phyloP scores from a whole-genome alignment of 2,797 vertebrate species.

The Clarias pachynema region DNA sequence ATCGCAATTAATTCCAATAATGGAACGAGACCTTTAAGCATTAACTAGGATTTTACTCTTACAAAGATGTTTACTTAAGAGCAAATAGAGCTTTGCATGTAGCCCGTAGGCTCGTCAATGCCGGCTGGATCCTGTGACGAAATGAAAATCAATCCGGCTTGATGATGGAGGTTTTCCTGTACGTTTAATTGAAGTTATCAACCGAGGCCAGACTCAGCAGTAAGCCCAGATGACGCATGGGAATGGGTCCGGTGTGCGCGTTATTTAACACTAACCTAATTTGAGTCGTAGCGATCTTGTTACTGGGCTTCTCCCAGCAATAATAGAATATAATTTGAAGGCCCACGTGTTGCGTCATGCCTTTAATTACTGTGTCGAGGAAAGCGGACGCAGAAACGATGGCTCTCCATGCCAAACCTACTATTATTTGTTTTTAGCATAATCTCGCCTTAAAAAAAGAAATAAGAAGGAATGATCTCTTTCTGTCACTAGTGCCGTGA shows the following conservation, averaged over 20 bases:
- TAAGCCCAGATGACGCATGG: conserved; percentile 41
- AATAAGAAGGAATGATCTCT: conserved; percentile 30
- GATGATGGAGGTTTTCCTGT: conserved; percentile 60
- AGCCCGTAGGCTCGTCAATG: conserved; percentile 24
- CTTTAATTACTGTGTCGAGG: conserved; percentile 44
- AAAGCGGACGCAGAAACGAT: conserved; percentile 18
- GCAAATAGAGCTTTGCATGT: not conserved
- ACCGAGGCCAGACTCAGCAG: conserved; percentile 52
- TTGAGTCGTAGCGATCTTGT: conserved; percentile 44
- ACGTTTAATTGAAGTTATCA: conserved; percentile 65
- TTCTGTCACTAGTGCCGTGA: not conserved
- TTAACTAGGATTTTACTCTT: conserved; percentile 29
- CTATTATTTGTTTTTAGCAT: conserved; percentile 35
- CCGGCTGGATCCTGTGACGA: conserved; percentile 50
- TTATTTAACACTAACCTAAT: conserved; percentile 50
- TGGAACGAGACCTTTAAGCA: conserved; percentile 37
- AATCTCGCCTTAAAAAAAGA: conserved; percentile 5
- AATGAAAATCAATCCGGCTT: conserved; percentile 66
- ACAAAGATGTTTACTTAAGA: conserved; percentile 26
- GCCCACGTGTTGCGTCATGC: conserved; percentile 40
- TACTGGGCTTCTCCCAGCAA: conserved; percentile 47
- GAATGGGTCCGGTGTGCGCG: conserved; percentile 23
- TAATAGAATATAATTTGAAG: conserved; percentile 46
- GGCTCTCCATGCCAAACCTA: conserved; percentile 27
- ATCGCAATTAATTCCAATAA: conserved; percentile 49